Base-by-base conservation (phyloP, 2,113 vertebrate genomes). In the Lanius ludovicianus region DNA sequence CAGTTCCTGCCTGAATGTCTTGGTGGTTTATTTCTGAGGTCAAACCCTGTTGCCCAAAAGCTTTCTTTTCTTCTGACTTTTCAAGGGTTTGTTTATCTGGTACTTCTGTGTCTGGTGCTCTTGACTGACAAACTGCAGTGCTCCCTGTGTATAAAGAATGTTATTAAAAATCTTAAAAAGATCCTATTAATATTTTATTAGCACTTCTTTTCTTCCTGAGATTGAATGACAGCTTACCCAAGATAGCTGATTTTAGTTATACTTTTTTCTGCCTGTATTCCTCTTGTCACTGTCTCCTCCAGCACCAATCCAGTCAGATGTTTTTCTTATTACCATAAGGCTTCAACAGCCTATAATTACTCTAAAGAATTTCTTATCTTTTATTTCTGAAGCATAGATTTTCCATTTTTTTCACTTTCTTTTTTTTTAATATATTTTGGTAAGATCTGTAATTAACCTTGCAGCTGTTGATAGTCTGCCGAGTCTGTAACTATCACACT, bases 101-200 rank as follows among this genome's bases (percentile, higher is more conserved):
- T 86, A 82, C 60, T 87, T 95, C 80, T 91, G 79, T 73, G 79
- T 90, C 93, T 98, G 96, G 92, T 96, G 75, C 70, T 89, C 92
- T 93, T 95, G 97, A 97, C 93, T 97, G 97, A 97, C 76, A 97
- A 96, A 96, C 49, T 70, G 77, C 88, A 95, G 92, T 92, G 84
- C 79, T 94, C 97, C 95, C 96, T 96, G 68, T 77, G 80, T 97
- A 97, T 95, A 98, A 98, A 98, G 98, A 98, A 98, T 96, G 97
- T 98, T 98, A 98, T 98, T 97, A 97, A 98, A 98, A 97, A 95
- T 79, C 68, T 98, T 98, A 94, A 89, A 98, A 98, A 97, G 97
- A 97, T 98, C 95, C 94, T 98, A 99, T 99, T 99, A 99, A 99
- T 99, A 99, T 99, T 99, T 99, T 99, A 99, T 99, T 99, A 99